Evolutionary conservation across 2,797 vertebrate species (phyloP).

Genomic region (Somateria mollissima): DNA sequence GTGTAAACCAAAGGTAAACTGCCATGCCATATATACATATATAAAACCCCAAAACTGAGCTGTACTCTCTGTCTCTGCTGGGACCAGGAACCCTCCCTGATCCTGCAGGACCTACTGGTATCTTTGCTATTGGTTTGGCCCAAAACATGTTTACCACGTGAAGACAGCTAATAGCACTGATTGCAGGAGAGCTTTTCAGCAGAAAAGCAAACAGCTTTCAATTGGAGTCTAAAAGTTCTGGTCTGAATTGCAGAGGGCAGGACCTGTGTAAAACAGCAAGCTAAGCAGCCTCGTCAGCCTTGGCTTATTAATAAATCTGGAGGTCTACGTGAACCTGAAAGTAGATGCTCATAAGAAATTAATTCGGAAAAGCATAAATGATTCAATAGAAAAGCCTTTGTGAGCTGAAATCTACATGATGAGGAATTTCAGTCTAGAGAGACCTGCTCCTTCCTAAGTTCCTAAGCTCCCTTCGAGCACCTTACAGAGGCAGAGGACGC

Average conservation of each 20-base stretch:
- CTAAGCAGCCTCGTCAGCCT: not conserved
- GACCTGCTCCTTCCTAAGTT: not conserved
- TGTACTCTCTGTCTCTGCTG: not conserved
- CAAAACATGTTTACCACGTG: not conserved
- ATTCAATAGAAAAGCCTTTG: slow-evolving; percentile 35
- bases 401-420: not conserved
- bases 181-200: not conserved
- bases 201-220: not conserved
- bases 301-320: not conserved
- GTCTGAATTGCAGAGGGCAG: slow-evolving; percentile 1
- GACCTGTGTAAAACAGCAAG: not conserved
- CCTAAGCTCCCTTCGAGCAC: not conserved
- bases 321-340: not conserved
- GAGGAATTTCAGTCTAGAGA: not conserved
- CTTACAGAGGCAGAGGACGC: not conserved
- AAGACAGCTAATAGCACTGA: not conserved
- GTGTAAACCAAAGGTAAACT: not conserved
- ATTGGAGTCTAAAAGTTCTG: not conserved
- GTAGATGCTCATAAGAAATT: slow-evolving; percentile 56
- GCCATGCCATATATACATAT: not conserved
- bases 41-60: not conserved
- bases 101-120: not conserved
- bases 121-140: not conserved
- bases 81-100: not conserved
- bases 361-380: slow-evolving; percentile 55